These are phyloP conservation scores for Laspeyria flexula DNA, from an alignment of 2,888 invertebrate species.

Conservation along the genomic window DNA sequence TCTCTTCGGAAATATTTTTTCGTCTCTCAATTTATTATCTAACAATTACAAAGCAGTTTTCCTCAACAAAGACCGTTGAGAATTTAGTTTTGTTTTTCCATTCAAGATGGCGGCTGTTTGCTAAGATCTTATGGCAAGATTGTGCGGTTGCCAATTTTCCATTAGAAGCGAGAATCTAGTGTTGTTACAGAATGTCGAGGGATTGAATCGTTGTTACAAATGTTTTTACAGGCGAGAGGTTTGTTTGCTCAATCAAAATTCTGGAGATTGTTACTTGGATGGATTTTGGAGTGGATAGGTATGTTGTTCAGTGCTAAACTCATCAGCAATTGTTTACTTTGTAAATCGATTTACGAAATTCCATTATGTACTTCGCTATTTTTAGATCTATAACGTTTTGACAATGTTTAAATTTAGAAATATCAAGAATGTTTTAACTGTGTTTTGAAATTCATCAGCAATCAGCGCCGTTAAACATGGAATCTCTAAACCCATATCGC, in stretches of 20 bases:
- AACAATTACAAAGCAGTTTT: constrained; percentile 60
- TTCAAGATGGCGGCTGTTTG: constrained; percentile 66
- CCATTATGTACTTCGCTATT: neutral
- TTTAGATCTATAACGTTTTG: neutral
- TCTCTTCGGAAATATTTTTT: constrained; percentile 31
- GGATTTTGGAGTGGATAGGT: constrained; percentile 33
- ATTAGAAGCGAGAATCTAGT: constrained; percentile 59
- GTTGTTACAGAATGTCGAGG: constrained; percentile 63
- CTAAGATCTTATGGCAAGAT: constrained; percentile 69
- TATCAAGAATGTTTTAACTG: too few relatives aligned
- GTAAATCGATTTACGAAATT: neutral
- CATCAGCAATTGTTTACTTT: neutral
- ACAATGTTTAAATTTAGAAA: too few relatives aligned
- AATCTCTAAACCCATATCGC: constrained; percentile 16
- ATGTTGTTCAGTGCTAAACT: constrained; percentile 12
- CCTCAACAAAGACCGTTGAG: constrained; percentile 53
- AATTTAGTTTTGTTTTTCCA: constrained; percentile 54
- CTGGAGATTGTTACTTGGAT: constrained; percentile 45
- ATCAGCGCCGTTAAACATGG: neutral
- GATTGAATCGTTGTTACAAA: constrained; percentile 66
- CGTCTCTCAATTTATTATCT: constrained; percentile 48
- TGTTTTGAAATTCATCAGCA: too few relatives aligned
- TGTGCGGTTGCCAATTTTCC: constrained; percentile 70
- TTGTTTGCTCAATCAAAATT: constrained; percentile 70
- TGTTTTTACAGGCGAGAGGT: constrained; percentile 60